These are phyloP conservation scores for Neuroterus valhalla DNA, from an alignment of 1,140 invertebrate species.

Conservation along the genomic window DNA sequence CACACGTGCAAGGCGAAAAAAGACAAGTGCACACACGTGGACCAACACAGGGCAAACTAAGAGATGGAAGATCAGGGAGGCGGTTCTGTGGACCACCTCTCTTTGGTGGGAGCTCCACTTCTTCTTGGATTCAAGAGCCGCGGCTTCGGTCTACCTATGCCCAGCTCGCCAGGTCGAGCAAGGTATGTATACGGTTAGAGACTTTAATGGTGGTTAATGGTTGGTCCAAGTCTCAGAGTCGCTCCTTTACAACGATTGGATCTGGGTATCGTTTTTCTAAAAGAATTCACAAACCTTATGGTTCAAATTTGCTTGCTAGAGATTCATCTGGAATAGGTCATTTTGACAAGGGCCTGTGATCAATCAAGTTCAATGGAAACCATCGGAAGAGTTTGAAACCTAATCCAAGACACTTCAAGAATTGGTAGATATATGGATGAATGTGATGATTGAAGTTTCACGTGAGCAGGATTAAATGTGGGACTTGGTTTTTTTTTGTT, in stretches of 20 bases:
- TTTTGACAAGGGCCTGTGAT: too few relatives aligned
- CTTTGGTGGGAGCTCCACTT: conserved; percentile 57
- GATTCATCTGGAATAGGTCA: too few relatives aligned
- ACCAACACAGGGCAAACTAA: conserved; percentile 54
- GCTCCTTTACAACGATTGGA: background rate
- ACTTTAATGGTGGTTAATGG: conserved; percentile 22
- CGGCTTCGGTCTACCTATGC: background rate
- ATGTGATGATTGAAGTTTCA: too few relatives aligned
- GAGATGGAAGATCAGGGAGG: conserved; percentile 63
- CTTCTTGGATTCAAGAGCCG: conserved; percentile 47
- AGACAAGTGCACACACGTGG: conserved; percentile 53
- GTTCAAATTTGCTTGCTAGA: too few relatives aligned
- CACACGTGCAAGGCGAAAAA: conserved; percentile 63
- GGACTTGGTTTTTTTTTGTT: too few relatives aligned
- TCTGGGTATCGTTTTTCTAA: background rate
- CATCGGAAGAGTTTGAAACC: too few relatives aligned
- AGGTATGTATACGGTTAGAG: conserved; percentile 20
- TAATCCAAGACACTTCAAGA: too few relatives aligned
- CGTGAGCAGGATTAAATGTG: too few relatives aligned
- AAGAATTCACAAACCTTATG: too few relatives aligned
- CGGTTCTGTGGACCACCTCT: conserved; percentile 72
- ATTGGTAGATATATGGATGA: too few relatives aligned
- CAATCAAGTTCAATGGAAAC: too few relatives aligned
- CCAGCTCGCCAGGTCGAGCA: conserved; percentile 18
- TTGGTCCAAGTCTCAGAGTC: background rate